These are phyloP conservation scores for Glaucidium brasilianum DNA, from an alignment of 2,113 vertebrate genomes.

Conservation along the genomic window DNA sequence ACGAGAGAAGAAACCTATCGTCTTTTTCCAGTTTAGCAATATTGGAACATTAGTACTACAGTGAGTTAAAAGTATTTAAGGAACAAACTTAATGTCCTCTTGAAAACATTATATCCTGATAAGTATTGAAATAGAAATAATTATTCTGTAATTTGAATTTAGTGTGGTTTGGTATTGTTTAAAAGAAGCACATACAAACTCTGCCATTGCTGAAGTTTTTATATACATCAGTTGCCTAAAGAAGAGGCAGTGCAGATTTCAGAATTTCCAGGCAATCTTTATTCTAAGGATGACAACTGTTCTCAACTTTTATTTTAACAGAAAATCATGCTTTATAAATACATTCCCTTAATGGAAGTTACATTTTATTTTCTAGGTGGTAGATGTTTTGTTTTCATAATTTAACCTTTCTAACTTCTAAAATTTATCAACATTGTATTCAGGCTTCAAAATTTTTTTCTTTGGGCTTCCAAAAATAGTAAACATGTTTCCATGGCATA, in stretches of 20 bases:
- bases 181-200: neutral
- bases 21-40: neutral
- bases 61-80: neutral
- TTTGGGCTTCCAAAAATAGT: neutral
- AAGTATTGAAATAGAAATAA: neutral
- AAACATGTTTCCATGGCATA: neutral
- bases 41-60: neutral
- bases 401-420: neutral
- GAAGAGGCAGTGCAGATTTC: neutral
- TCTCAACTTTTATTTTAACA: neutral
- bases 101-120: neutral
- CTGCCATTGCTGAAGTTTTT: neutral
- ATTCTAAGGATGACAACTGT: neutral
- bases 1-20: neutral
- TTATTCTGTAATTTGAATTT: neutral
- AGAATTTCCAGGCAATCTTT: neutral
- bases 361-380: neutral
- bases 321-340: neutral
- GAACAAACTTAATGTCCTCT: neutral
- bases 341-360: neutral
- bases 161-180: neutral
- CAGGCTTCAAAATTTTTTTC: neutral
- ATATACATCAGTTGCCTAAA: neutral
- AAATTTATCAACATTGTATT: neutral
- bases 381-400: neutral